phyloP scores from a whole-genome alignment of 2,888 invertebrate species.

The Geophilus truncorum region DNA sequence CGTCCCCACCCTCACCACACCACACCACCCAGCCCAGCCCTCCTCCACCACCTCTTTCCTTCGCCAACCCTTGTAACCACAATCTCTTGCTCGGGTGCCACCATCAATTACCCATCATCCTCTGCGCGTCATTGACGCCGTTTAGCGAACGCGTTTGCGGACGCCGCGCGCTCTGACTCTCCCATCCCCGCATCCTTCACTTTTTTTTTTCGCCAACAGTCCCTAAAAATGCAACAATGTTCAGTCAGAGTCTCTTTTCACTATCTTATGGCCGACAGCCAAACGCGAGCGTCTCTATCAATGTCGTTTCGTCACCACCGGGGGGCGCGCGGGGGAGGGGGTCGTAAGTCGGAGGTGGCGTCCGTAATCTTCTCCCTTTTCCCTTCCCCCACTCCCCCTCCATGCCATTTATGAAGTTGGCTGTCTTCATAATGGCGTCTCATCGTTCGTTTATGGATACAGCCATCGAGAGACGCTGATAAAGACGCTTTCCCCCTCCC shows the following conservation, averaged over 20 bases:
- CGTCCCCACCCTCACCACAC: no score
- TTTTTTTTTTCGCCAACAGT: neutral
- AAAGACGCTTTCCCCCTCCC: neutral
- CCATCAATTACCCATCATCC: slow-evolving; percentile 10
- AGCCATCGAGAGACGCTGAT: slow-evolving; percentile 4
- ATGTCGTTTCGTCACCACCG: slow-evolving; percentile 4
- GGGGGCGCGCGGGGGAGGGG: neutral
- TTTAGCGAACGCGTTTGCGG: slow-evolving; percentile 4
- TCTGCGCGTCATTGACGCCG: slow-evolving; percentile 10
- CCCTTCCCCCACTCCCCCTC: neutral
- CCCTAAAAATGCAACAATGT: neutral
- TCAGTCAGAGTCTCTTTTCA: neutral
- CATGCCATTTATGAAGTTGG: neutral
- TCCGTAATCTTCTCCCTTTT: neutral
- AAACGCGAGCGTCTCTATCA: neutral
- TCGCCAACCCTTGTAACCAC: neutral
- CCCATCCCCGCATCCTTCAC: neutral
- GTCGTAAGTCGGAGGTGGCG: slow-evolving; percentile 10
- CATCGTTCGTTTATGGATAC: slow-evolving; percentile 10
- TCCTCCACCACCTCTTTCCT: neutral
- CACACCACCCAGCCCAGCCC: no score
- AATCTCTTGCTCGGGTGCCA: slow-evolving; percentile 10
- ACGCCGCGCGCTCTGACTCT: neutral
- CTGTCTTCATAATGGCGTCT: slow-evolving; percentile 10
- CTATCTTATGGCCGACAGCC: slow-evolving; percentile 4